Evolutionary conservation across 2,888 invertebrate genomes (phyloP).

Genomic region (Acronicta leporina): DNA sequence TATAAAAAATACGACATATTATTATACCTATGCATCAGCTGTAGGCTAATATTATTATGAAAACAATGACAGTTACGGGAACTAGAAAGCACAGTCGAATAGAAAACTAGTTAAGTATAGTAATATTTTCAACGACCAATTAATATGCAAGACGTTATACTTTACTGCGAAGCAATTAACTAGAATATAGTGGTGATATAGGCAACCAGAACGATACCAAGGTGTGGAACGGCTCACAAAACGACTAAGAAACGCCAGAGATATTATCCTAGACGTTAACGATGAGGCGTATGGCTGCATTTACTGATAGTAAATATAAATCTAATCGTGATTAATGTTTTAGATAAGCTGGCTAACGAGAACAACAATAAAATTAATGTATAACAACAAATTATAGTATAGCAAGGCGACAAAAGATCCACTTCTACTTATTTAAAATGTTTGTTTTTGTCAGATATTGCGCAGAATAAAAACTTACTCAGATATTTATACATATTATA

Average conservation of each 20-base stretch:
- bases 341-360: background rate
- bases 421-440: background rate
- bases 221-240: slow-evolving; percentile 33
- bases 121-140: slow-evolving; percentile 21
- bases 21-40: background rate
- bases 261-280: slow-evolving; percentile 19
- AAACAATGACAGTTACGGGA: slow-evolving; percentile 13
- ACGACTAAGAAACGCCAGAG: slow-evolving; percentile 19
- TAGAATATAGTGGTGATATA: slow-evolving; percentile 18
- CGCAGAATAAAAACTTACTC: background rate
- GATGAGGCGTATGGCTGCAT: background rate
- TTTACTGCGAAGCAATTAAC: slow-evolving; percentile 32
- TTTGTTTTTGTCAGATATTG: background rate
- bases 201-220: slow-evolving; percentile 21
- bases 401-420: too few species aligned
- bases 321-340: slow-evolving; percentile 14
- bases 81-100: slow-evolving; percentile 27
- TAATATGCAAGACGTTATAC: slow-evolving; percentile 30
- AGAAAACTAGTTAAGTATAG: slow-evolving; percentile 13
- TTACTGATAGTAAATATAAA: slow-evolving; percentile 18
- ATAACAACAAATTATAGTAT: too few species aligned
- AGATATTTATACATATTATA: background rate
- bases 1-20: background rate
- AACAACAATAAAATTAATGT: background rate
- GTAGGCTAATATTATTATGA: background rate